Conservation (phyloP, 2,888 invertebrate species). For the Synanthedon andrenaeformis region DNA sequence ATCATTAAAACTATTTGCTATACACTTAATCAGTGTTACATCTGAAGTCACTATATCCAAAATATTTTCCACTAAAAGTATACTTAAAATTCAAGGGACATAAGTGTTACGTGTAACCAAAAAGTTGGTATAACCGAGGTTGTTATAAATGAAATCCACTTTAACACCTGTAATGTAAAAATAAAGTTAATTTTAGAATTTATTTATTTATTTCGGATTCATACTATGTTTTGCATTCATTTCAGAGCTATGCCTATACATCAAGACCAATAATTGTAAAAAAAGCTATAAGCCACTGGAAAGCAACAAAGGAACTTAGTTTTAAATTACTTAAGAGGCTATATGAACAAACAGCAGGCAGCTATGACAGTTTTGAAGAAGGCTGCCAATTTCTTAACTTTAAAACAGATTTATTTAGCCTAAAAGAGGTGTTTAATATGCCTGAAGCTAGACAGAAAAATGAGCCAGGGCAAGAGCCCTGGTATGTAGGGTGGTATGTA, state of each 20-base stretch:
- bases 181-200: too few relatives aligned
- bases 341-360: slow-evolving; percentile 76
- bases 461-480: slow-evolving; percentile 74
- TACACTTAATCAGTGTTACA: too few relatives aligned
- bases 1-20: too few relatives aligned
- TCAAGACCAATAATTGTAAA: slow-evolving; percentile 85
- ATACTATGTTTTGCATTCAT: slow-evolving; percentile 4
- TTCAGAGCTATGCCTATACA: slow-evolving; percentile 78
- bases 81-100: too few relatives aligned
- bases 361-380: slow-evolving; percentile 80
- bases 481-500: slow-evolving; percentile 92
- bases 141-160: too few relatives aligned
- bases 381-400: slow-evolving; percentile 91
- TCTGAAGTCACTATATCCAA: too few relatives aligned
- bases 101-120: too few relatives aligned
- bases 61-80: too few relatives aligned
- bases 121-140: too few relatives aligned
- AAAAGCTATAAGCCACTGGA: slow-evolving; percentile 81
- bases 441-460: slow-evolving; percentile 73
- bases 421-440: slow-evolving; percentile 85
- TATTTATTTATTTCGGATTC: too few relatives aligned
- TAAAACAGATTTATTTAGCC: slow-evolving; percentile 81
- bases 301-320: slow-evolving; percentile 76
- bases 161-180: too few relatives aligned
- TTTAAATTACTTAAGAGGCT: slow-evolving; percentile 77